A percentile compares a stretch with the other conserved stretches of the same genome.
These are phyloP conservation scores for Cervus canadensis DNA, from an alignment of 2,113 vertebrate species.

Conservation along the genomic window DNA sequence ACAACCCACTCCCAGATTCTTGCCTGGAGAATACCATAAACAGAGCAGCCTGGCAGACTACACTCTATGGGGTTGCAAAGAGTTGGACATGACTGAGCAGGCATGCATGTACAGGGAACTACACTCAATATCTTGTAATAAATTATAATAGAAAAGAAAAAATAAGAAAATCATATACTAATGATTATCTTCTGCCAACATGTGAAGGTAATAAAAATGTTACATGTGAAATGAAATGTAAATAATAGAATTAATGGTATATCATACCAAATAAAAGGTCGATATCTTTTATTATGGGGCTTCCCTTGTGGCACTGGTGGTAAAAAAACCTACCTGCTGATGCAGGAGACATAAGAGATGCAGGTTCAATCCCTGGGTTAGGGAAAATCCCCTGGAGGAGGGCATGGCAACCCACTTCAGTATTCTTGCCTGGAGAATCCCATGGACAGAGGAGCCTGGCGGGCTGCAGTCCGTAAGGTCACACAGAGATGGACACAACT, in stretches of 20 bases:
- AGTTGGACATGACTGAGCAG: not conserved
- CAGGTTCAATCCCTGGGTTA: not conserved
- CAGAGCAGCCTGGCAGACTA: not conserved
- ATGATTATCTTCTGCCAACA: not conserved
- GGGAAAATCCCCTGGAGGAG: not conserved
- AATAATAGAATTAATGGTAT: not conserved
- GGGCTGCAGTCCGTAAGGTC: not conserved
- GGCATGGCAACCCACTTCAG: not conserved
- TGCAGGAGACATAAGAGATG: not conserved
- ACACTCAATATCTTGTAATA: not conserved
- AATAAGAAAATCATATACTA: not conserved
- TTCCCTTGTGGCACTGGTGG: not conserved
- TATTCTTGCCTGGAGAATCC: not conserved
- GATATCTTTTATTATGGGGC: not conserved
- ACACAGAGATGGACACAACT: not conserved
- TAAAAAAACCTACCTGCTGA: not conserved
- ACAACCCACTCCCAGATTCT: not conserved
- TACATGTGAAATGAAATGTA: not conserved
- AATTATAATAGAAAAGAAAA: not conserved
- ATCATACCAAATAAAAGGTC: not conserved
- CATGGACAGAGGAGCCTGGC: not conserved
- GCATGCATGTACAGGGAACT: not conserved
- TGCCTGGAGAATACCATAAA: not conserved
- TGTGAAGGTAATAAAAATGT: not conserved
- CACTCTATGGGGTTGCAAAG: not conserved